phyloP scores from a whole-genome alignment of 92 coral and sea anemone species.

The Umimayanthus kanabou region DNA sequence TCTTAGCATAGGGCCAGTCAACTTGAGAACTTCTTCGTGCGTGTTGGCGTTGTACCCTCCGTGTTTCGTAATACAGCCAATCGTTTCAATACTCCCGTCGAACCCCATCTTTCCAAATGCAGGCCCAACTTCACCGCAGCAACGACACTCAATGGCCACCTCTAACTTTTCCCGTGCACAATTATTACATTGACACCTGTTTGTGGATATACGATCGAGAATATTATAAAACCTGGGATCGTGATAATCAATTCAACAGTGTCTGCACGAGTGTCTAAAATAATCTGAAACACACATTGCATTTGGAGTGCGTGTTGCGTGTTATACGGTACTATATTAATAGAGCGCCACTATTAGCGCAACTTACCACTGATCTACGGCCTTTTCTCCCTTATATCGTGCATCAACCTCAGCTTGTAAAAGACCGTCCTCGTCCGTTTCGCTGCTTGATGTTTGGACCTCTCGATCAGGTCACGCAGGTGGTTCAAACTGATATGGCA shows the following conservation, averaged over 20 bases:
- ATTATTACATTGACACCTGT: neutral
- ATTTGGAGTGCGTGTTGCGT: constrained; percentile 21
- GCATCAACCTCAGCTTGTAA: constrained; percentile 25
- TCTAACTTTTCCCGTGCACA: too few species aligned
- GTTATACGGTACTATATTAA: constrained; percentile 2
- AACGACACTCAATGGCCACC: neutral
- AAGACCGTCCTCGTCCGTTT: neutral
- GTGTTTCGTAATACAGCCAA: too few species aligned
- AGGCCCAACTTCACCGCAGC: neutral
- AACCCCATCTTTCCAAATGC: too few species aligned
- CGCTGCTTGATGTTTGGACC: too few species aligned
- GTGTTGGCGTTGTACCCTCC: too few species aligned
- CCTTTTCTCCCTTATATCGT: constrained; percentile 30
- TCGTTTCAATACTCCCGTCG: too few species aligned
- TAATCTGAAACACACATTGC: too few species aligned
- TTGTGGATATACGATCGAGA: constrained; percentile 14
- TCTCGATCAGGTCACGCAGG: neutral
- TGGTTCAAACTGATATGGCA: constrained; percentile 28
- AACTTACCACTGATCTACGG: neutral
- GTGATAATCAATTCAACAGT: neutral
- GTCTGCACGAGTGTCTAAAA: neutral
- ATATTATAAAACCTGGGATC: too few species aligned
- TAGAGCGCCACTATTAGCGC: constrained; percentile 22
- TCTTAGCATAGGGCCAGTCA: too few species aligned
- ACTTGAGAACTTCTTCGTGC: too few species aligned